Conservation (phyloP, 1,140 invertebrate species). For the Apis laboriosa region DNA sequence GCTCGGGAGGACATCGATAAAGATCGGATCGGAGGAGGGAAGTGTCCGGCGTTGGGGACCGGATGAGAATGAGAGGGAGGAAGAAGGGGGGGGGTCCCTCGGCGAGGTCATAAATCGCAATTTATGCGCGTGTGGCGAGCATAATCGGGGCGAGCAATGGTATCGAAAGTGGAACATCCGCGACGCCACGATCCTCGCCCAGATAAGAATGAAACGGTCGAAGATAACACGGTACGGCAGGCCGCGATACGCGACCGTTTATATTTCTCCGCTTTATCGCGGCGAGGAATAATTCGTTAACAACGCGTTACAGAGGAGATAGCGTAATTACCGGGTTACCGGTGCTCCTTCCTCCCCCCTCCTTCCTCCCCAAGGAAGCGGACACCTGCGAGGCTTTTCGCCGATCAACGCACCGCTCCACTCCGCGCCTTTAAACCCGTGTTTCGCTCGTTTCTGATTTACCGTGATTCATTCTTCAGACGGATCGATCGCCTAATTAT, state of each 20-base stretch:
- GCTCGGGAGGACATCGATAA: background rate
- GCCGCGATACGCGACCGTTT: background rate
- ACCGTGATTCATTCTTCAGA: slow-evolving; percentile 54
- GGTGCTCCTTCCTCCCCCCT: background rate
- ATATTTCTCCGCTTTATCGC: slow-evolving; percentile 62
- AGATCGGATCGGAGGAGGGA: background rate
- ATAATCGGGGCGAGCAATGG: slow-evolving; percentile 21
- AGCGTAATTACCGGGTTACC: slow-evolving; percentile 70
- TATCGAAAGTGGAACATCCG: slow-evolving; percentile 49
- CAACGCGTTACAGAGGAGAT: slow-evolving; percentile 65
- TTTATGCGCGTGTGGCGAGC: slow-evolving; percentile 21
- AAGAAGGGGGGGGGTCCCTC: background rate
- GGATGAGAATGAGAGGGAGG: too few relatives aligned
- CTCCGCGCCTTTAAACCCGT: slow-evolving; percentile 33
- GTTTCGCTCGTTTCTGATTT: slow-evolving; percentile 53
- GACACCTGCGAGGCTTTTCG: background rate
- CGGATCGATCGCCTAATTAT: slow-evolving; percentile 66
- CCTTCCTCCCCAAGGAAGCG: background rate
- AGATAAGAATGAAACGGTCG: slow-evolving; percentile 43
- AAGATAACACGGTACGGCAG: slow-evolving; percentile 30
- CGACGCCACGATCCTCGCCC: slow-evolving; percentile 26
- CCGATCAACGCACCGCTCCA: slow-evolving; percentile 28
- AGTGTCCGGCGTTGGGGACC: background rate
- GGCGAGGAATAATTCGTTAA: slow-evolving; percentile 73
- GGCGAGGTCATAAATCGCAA: slow-evolving; percentile 37